A percentile compares a stretch with the other conserved stretches of the same genome.
These are phyloP conservation scores for Synergus umbraculus DNA, from an alignment of 2,888 invertebrate genomes.

Conservation along the genomic window DNA sequence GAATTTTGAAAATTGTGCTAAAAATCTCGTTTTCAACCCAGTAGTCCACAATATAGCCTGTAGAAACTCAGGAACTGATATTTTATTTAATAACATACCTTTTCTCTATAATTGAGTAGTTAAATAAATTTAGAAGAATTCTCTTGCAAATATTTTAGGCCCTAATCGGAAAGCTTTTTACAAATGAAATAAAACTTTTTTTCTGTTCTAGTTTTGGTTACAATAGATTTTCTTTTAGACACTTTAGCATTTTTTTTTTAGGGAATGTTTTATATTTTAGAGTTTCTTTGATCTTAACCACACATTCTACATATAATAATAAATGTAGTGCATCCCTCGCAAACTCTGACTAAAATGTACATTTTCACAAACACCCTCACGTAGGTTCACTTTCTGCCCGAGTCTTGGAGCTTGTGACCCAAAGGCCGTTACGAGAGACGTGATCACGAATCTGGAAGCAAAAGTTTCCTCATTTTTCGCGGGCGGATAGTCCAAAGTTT, in stretches of 20 bases:
- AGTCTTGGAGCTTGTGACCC: slow-evolving; percentile 52
- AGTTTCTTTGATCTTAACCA: neutral
- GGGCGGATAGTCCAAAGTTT: slow-evolving; percentile 67
- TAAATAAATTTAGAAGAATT: no score
- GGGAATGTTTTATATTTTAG: neutral
- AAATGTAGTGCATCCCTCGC: neutral
- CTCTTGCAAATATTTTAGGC: no score
- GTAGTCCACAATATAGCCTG: slow-evolving; percentile 1
- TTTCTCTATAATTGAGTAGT: neutral
- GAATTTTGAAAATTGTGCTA: neutral
- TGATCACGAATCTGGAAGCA: slow-evolving; percentile 65
- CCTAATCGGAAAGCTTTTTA: no score
- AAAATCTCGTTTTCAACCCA: neutral
- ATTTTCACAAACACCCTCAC: slow-evolving; percentile 1
- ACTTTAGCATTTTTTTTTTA: neutral
- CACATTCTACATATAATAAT: neutral
- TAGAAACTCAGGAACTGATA: neutral
- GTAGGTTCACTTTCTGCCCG: neutral
- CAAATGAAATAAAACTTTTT: neutral
- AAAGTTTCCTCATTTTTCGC: slow-evolving; percentile 76
- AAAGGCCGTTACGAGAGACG: slow-evolving; percentile 63
- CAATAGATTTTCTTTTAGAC: neutral
- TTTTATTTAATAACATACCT: neutral
- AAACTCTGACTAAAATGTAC: neutral
- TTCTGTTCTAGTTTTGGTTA: neutral